Evolutionary conservation across 2,797 vertebrate species (phyloP).

Genomic region (Natrix natrix): DNA sequence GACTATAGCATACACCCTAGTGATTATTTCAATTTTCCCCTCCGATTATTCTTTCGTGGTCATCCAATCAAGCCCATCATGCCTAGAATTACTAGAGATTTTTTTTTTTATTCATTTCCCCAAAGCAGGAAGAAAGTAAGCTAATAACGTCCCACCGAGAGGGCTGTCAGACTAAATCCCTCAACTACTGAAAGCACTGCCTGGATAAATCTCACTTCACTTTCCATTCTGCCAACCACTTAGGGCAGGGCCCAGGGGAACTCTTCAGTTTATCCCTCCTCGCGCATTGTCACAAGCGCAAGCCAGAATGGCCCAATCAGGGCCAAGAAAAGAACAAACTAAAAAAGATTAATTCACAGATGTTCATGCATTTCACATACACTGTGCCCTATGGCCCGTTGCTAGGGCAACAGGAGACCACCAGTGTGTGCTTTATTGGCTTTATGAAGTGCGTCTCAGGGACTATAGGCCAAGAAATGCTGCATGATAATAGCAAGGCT

Average conservation of each 20-base stretch:
- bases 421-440: conserved; percentile 85
- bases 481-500: conserved; percentile 72
- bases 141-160: conserved; percentile 60
- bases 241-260: conserved; percentile 66
- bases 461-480: conserved; percentile 75
- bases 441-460: conserved; percentile 87
- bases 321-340: conserved; percentile 78
- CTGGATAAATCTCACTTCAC: conserved; percentile 62
- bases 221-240: conserved; percentile 67
- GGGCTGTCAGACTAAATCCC: conserved; percentile 58
- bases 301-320: conserved; percentile 62
- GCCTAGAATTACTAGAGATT: conserved; percentile 59
- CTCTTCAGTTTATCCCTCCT: conserved; percentile 64
- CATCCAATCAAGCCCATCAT: conserved; percentile 60
- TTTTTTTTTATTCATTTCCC: conserved; percentile 65
- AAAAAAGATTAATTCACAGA: conserved; percentile 88
- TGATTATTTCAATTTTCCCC: conserved; percentile 57
- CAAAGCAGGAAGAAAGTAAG: conserved; percentile 60
- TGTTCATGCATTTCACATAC: conserved; percentile 88
- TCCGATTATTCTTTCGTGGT: conserved; percentile 56
- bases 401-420: conserved; percentile 92
- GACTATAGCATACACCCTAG: conserved; percentile 38
- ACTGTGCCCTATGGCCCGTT: conserved; percentile 87
- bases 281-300: conserved; percentile 69
- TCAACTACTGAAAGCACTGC: conserved; percentile 51